phyloP scores from a whole-genome alignment of 2,888 invertebrate species.

The Bellardia pandia region DNA sequence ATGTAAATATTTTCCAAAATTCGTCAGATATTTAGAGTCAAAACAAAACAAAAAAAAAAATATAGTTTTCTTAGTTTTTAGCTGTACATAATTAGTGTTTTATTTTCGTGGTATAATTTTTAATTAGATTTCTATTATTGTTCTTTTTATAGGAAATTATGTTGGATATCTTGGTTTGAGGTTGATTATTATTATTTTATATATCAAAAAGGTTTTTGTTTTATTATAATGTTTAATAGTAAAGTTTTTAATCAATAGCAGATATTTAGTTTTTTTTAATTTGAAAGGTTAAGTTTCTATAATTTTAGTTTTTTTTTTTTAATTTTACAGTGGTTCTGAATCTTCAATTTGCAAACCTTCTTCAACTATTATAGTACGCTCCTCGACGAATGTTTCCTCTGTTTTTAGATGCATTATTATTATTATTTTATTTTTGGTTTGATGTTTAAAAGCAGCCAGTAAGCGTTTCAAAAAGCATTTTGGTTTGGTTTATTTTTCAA shows the following conservation, averaged over 20 bases:
- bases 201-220: conserved; percentile 51
- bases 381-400: conserved; percentile 84
- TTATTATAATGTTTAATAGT: conserved; percentile 47
- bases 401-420: conserved; percentile 59
- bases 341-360: conserved; percentile 83
- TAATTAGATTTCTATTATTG: neutral
- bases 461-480: conserved; percentile 76
- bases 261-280: conserved; percentile 71
- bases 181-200: conserved; percentile 46
- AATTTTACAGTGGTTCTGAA: conserved; percentile 80
- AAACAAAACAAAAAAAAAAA: neutral
- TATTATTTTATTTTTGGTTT: conserved; percentile 22
- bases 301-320: conserved; percentile 47
- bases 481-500: conserved; percentile 30
- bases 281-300: conserved; percentile 71
- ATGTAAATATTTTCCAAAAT: no score
- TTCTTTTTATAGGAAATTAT: conserved; percentile 31
- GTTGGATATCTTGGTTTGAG: conserved; percentile 58
- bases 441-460: conserved; percentile 75
- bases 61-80: neutral
- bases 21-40: no score
- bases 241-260: conserved; percentile 44
- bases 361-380: conserved; percentile 82
- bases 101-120: no score
- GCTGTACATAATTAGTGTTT: conserved; percentile 51